Conservation (phyloP, 92 coral and sea anemone genomes). For the Epizoanthus fatuus region DNA sequence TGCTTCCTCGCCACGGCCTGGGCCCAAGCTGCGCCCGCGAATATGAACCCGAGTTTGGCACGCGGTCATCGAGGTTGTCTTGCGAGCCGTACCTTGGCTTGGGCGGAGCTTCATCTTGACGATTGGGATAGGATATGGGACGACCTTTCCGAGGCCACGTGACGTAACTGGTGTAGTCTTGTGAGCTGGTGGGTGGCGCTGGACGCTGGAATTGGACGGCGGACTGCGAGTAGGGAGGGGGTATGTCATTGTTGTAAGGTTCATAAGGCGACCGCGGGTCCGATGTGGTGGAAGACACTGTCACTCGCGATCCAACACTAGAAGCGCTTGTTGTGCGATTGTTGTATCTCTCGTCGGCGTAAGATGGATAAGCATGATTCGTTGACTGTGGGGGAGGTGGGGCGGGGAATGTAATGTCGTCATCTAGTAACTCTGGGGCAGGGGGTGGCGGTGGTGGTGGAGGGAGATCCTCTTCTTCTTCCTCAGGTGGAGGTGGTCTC, state of each 20-base stretch:
- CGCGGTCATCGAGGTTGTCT: slow-evolving; percentile 72
- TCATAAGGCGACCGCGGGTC: slow-evolving; percentile 59
- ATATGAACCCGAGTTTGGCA: slow-evolving; percentile 56
- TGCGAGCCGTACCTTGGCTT: slow-evolving; percentile 49
- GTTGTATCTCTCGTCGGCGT: slow-evolving; percentile 55
- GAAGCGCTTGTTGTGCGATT: slow-evolving; percentile 52
- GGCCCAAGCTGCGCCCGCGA: slow-evolving; percentile 74
- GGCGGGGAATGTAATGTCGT: slow-evolving; percentile 73
- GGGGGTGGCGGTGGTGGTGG: slow-evolving; percentile 97
- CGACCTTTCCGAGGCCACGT: slow-evolving; percentile 85
- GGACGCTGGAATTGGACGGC: slow-evolving; percentile 40
- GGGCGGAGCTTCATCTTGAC: slow-evolving; percentile 36
- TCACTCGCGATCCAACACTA: slow-evolving; percentile 55
- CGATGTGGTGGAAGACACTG: slow-evolving; percentile 47
- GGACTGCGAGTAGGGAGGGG: background rate
- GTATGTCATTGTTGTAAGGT: slow-evolving; percentile 8
- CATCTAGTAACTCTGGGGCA: slow-evolving; percentile 68
- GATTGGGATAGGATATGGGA: slow-evolving; percentile 75
- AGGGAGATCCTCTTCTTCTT: slow-evolving; percentile 77
- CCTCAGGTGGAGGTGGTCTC: slow-evolving; percentile 75
- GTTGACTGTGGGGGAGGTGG: slow-evolving; percentile 84
- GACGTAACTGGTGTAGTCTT: slow-evolving; percentile 74
- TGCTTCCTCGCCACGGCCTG: slow-evolving; percentile 78
- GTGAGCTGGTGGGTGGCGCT: slow-evolving; percentile 56
- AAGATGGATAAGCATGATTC: slow-evolving; percentile 44